Base-by-base conservation (phyloP, 2,797 vertebrate species). In the Somateria mollissima region DNA sequence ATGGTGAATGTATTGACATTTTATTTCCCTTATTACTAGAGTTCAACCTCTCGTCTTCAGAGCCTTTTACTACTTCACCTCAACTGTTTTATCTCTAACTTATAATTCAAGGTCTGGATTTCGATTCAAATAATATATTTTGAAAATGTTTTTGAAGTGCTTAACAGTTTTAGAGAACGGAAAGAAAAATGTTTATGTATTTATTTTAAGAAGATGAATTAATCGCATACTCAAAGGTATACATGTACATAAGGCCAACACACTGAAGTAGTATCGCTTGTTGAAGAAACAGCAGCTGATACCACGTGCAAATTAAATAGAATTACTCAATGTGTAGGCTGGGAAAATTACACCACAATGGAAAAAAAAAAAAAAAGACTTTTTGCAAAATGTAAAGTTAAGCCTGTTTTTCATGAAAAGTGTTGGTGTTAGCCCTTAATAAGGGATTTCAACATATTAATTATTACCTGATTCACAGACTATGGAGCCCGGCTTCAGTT, bases 381-480 rank as follows among this genome's bases (percentile, higher is more conserved):
- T 87, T 66, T 47, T 34, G 6, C 13, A 75, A 87, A 91, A 87
- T 6, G 13, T 13, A 87, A 92, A 76, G 32, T 66, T 73, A 84
- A 74, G 11, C 8, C 22, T 47, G 7, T 10, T 90, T 86, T 73
- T 82, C 66, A 24, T 76, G 3, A 0, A 0, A 74, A 87, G 53
- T 65, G 18, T 53, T 67, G 32, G 47, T 73, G 47, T 45, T 82
- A 89, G 56, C 19, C 82, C 25, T n/a, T 82, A 77, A 76, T 13
- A 79, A 82, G 79, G 45, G 36, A 92, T 81, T 84, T 79, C 37
- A 84, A 76, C 6, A 13, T 6, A 84, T 73, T 37, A 87, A 69
- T 87, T 62, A 96, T 97, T 98, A 99, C 99, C 99, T 71, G 99
- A 99, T 97, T 99, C 99, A 36, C 99, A 99, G 78, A 99, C 99